Conservation (phyloP, 2,888 invertebrate species). For the Nephrocerus scutellatus region DNA sequence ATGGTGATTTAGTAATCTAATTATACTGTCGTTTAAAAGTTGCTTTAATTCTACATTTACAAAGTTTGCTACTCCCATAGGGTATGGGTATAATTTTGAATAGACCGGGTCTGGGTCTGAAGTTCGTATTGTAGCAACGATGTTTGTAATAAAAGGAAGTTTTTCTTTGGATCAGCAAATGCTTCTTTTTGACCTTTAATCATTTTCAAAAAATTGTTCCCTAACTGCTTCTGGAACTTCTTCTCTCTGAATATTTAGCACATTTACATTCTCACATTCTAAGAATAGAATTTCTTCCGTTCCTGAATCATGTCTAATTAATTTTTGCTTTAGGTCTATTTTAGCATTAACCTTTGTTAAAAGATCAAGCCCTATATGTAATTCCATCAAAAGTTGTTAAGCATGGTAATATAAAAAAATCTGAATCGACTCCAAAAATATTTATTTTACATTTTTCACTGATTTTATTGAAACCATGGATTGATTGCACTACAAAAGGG, state of each 20-base stretch:
- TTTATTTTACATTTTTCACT: conserved; percentile 18
- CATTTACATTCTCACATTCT: conserved; percentile 19
- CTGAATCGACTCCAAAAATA: conserved; percentile 14
- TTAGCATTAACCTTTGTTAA: conserved; percentile 18
- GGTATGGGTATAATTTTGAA: conserved; percentile 18
- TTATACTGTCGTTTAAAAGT: conserved; percentile 7
- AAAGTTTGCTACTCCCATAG: conserved; percentile 18
- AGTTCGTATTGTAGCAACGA: conserved; percentile 16
- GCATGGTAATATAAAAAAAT: conserved; percentile 18
- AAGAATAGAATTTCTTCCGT: conserved; percentile 17
- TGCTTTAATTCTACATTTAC: conserved; percentile 14
- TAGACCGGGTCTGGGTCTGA: too few species aligned
- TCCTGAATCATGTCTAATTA: conserved; percentile 13
- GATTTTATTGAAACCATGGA: conserved; percentile 16
- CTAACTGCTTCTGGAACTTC: conserved; percentile 6
- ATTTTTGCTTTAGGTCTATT: conserved; percentile 15
- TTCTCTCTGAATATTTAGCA: conserved; percentile 16
- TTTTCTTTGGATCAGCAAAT: conserved; percentile 20
- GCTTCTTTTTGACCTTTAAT: conserved; percentile 8
- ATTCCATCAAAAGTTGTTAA: conserved; percentile 20
- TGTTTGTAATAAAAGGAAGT: conserved; percentile 15
- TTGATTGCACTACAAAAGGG: conserved; percentile 15
- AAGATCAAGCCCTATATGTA: conserved; percentile 21
- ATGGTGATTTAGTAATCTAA: conserved; percentile 11
- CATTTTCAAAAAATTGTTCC: conserved; percentile 16